Evolutionary conservation across 2,113 vertebrate genomes (phyloP).

Genomic region (Pica pica): DNA sequence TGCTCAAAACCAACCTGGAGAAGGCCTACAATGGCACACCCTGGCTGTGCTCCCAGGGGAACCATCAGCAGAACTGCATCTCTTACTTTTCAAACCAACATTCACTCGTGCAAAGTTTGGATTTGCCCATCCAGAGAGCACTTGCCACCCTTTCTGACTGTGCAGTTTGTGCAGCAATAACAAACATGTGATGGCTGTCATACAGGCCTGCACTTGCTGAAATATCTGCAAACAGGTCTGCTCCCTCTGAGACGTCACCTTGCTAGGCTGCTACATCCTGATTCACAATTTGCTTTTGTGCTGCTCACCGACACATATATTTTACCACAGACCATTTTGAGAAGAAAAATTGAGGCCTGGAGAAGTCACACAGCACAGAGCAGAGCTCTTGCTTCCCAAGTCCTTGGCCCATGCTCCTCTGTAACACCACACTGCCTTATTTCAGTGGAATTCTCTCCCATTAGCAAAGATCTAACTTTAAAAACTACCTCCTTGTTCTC

Average conservation of each 20-base stretch:
- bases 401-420: not conserved
- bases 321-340: not conserved
- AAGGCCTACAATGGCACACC: not conserved
- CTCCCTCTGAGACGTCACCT: not conserved
- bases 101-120: not conserved
- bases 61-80: not conserved
- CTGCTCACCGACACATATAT: not conserved
- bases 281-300: not conserved
- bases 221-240: not conserved
- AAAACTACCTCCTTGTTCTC: not conserved
- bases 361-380: not conserved
- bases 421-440: not conserved
- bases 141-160: not conserved
- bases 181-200: fast-evolving
- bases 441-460: not conserved
- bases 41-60: not conserved
- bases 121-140: not conserved
- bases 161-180: not conserved
- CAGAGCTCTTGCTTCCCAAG: not conserved
- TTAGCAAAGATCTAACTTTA: not conserved
- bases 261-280: not conserved
- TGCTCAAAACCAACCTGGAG: not conserved
- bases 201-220: not conserved
- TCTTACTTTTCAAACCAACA: not conserved
- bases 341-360: not conserved